Conservation (phyloP, 2,888 invertebrate species). For the Heliconius hortense region DNA sequence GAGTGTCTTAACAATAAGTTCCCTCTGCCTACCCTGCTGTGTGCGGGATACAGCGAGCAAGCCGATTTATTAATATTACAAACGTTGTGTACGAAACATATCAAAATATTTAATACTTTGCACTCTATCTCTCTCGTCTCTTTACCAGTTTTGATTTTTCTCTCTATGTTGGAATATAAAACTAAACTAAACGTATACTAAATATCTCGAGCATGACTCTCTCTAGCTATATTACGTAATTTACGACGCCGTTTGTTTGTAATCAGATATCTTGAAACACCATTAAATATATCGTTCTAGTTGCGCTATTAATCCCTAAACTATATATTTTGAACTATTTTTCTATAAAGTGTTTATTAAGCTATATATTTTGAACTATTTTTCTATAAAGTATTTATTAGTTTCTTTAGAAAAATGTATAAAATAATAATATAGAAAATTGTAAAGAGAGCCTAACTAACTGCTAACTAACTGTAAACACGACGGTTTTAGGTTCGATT, state of each 20-base stretch:
- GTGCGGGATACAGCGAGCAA: too few relatives aligned
- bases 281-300: conserved; percentile 18
- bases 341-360: too few relatives aligned
- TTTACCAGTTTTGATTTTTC: not conserved
- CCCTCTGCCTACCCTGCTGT: too few relatives aligned
- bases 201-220: not conserved
- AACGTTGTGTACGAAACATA: not conserved
- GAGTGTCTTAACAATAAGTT: too few relatives aligned
- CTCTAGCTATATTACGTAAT: conserved; percentile 26
- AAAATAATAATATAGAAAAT: too few relatives aligned
- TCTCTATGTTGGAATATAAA: not conserved
- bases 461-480: too few relatives aligned
- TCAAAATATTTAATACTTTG: not conserved
- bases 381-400: not conserved
- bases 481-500: not conserved
- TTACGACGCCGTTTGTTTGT: conserved; percentile 32
- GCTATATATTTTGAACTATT: not conserved
- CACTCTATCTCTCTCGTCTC: too few relatives aligned
- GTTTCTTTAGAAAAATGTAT: too few relatives aligned
- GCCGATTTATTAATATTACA: too few relatives aligned
- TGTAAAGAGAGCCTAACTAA: too few relatives aligned
- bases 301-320: not conserved
- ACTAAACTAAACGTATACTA: not conserved
- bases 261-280: conserved; percentile 33
- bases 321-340: not conserved